A percentile compares a stretch with the other conserved stretches of the same genome.
Evolutionary conservation across 2,113 vertebrate genomes (phyloP).

Genomic region (sheep (Ovis aries)): DNA sequence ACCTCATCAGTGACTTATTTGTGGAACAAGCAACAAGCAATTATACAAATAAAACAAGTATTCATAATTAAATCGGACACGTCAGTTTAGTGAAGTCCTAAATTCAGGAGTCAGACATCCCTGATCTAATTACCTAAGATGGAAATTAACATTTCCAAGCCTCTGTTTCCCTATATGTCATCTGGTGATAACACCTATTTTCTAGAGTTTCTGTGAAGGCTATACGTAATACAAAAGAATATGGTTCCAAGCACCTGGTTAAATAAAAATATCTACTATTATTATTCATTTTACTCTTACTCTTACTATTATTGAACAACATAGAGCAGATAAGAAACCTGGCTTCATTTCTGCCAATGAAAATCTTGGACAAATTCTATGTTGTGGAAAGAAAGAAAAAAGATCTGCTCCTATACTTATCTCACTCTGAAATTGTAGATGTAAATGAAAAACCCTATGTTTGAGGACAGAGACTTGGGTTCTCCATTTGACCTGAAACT

Average conservation of each 20-base stretch:
- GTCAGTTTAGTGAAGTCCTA: neutral
- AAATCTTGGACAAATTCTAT: neutral
- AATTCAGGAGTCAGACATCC: neutral
- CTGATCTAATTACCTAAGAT: neutral
- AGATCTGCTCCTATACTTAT: neutral
- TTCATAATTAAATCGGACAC: neutral
- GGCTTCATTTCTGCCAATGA: neutral
- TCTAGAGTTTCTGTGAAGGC: neutral
- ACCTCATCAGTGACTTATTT: neutral
- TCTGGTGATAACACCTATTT: neutral
- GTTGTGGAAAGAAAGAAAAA: neutral
- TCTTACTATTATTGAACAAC: neutral
- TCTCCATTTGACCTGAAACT: neutral
- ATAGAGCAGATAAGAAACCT: neutral
- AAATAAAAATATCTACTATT: neutral
- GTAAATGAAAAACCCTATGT: neutral
- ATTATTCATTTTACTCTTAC: neutral
- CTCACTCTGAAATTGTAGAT: neutral
- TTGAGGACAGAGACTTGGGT: neutral
- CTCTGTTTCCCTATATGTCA: neutral
- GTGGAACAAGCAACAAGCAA: neutral
- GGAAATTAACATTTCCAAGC: neutral
- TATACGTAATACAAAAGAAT: neutral
- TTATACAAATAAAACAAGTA: neutral
- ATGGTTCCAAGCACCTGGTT: neutral